phyloP scores from a whole-genome alignment of 2,888 invertebrate species.

The Hydriomena furcata region DNA sequence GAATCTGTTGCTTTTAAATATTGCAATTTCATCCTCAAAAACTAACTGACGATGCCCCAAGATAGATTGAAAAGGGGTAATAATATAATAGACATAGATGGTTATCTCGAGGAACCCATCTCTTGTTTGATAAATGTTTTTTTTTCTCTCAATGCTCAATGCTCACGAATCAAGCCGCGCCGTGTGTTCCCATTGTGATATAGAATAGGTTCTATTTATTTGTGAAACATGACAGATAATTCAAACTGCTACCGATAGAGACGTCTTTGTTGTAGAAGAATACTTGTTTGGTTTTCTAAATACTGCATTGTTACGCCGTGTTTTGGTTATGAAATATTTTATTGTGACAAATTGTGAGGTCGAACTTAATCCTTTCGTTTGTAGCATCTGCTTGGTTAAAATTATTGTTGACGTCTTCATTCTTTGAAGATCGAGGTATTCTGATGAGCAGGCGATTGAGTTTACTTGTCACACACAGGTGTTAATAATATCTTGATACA shows the following conservation, averaged over 20 bases:
- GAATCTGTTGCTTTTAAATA: slow-evolving; percentile 12
- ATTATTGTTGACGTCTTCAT: slow-evolving; percentile 47
- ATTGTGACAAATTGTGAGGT: slow-evolving; percentile 79
- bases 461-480: slow-evolving; percentile 24
- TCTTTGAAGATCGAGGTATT: slow-evolving; percentile 50
- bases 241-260: slow-evolving; percentile 75
- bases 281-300: slow-evolving; percentile 72
- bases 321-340: slow-evolving; percentile 78
- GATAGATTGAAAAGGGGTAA: slow-evolving; percentile 72
- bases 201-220: slow-evolving; percentile 77
- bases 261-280: slow-evolving; percentile 72
- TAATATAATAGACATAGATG: slow-evolving; percentile 70
- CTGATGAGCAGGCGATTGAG: slow-evolving; percentile 40
- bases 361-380: slow-evolving; percentile 69
- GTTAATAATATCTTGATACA: slow-evolving; percentile 24
- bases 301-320: slow-evolving; percentile 65
- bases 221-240: slow-evolving; percentile 78
- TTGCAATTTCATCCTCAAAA: slow-evolving; percentile 26
- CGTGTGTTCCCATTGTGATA: slow-evolving; percentile 69
- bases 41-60: slow-evolving; percentile 41
- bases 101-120: slow-evolving; percentile 74
- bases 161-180: slow-evolving; percentile 63
- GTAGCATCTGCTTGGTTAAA: slow-evolving; percentile 56
- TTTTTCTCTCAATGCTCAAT: slow-evolving; percentile 68
- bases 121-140: slow-evolving; percentile 75